phyloP scores from a whole-genome alignment of 2,797 vertebrate species.

The Gambelia wislizenii region DNA sequence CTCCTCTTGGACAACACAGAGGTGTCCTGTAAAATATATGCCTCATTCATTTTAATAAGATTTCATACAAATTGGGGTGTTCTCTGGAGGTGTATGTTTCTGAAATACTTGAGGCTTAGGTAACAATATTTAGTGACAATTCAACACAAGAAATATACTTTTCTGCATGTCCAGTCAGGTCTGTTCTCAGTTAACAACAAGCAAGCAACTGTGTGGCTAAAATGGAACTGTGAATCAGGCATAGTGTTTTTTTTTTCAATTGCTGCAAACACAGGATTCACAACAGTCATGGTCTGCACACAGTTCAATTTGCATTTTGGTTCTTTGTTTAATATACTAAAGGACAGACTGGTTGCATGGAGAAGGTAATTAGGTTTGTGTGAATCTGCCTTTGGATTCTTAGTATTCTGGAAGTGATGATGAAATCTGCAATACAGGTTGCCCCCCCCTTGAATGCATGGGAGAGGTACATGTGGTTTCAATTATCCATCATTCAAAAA shows the following conservation, averaged over 20 bases:
- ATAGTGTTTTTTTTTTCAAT: neutral
- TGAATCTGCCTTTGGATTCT: neutral
- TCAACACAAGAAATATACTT: neutral
- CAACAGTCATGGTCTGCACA: neutral
- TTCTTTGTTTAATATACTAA: neutral
- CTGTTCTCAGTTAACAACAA: neutral
- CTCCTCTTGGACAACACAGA: neutral
- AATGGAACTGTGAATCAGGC: neutral
- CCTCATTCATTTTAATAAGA: neutral
- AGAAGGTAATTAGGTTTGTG: neutral
- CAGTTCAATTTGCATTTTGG: neutral
- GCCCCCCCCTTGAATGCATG: no score
- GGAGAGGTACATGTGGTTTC: no score
- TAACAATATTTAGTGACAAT: neutral
- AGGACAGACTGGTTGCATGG: neutral
- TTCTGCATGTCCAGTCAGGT: neutral
- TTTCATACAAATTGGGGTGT: neutral
- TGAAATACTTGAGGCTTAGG: neutral
- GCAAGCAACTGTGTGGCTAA: neutral
- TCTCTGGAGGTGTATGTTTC: neutral
- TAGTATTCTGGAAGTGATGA: neutral
- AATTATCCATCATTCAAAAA: no score
- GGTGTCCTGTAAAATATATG: neutral
- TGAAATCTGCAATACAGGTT: neutral
- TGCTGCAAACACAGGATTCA: neutral